Percentiles rank a stretch among this genome's conserved stretches.
Conservation (phyloP, 2,797 vertebrate genomes). For the Taenioides sp. region DNA sequence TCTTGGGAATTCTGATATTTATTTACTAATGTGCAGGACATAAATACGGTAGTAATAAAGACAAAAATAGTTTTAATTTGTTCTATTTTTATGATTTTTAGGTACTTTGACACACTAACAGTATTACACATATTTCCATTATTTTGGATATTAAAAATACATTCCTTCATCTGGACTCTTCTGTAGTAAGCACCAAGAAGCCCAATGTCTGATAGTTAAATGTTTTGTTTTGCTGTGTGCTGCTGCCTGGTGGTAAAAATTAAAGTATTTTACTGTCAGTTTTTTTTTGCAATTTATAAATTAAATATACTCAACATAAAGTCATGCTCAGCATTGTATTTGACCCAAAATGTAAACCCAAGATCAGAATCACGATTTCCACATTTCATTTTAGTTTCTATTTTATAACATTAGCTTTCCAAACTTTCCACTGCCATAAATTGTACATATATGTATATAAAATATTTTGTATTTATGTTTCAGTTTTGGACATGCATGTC, state of each 20-base stretch:
- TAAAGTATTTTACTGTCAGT: constrained; percentile 33
- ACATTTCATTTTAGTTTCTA: constrained; percentile 11
- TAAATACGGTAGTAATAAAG: not conserved
- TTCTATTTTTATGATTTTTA: constrained; percentile 21
- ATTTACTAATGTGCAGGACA: constrained; percentile 14
- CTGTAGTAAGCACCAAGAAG: not conserved
- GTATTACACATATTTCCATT: constrained; percentile 44
- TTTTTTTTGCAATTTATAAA: constrained; percentile 23
- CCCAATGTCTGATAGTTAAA: constrained; percentile 21
- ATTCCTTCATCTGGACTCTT: constrained; percentile 13
- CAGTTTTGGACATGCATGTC: constrained; percentile 64
- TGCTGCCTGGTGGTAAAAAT: constrained; percentile 58
- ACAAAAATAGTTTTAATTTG: not conserved
- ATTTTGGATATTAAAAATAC: constrained; percentile 9
- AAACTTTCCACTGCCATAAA: constrained; percentile 70
- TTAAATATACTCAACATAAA: constrained; percentile 9
- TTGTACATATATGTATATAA: constrained; percentile 62
- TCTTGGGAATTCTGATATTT: constrained; percentile 21
- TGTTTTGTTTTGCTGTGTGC: constrained; percentile 14
- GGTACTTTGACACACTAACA: constrained; percentile 38
- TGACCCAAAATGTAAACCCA: not conserved
- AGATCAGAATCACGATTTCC: constrained; percentile 7
- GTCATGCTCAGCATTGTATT: not conserved
- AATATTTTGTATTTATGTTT: constrained; percentile 82
- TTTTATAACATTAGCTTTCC: constrained; percentile 49